phyloP scores from a whole-genome alignment of 2,113 vertebrate species.

The Halichoeres trimaculatus region DNA sequence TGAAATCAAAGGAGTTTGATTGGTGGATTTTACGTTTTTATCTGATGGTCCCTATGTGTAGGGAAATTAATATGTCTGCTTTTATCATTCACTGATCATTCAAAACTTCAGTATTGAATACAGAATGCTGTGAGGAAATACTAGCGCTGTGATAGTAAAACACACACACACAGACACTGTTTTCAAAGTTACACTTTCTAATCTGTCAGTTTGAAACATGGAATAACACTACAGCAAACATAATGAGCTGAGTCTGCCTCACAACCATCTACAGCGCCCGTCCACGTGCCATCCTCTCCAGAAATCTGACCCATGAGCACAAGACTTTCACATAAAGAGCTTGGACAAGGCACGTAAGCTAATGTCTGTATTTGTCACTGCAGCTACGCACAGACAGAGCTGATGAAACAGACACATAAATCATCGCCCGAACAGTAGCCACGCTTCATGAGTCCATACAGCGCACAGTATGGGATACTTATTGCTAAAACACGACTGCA shows the following conservation, averaged over 20 bases:
- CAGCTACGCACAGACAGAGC: slow-evolving; percentile 65
- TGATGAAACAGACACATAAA: slow-evolving; percentile 48
- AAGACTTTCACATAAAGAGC: slow-evolving; percentile 60
- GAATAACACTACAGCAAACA: slow-evolving; percentile 39
- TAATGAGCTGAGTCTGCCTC: slow-evolving; percentile 25
- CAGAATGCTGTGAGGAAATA: slow-evolving; percentile 49
- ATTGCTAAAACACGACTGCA: slow-evolving; percentile 79
- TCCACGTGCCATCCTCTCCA: slow-evolving; percentile 34
- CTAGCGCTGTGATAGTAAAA: slow-evolving; percentile 43
- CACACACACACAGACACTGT: slow-evolving; percentile 28
- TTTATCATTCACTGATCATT: slow-evolving; percentile 45
- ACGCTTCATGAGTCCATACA: slow-evolving; percentile 51
- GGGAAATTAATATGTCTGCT: not conserved
- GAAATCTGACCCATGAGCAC: slow-evolving; percentile 44
- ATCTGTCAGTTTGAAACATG: slow-evolving; percentile 6
- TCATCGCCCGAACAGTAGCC: slow-evolving; percentile 44
- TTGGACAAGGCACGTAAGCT: slow-evolving; percentile 79
- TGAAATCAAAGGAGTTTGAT: slow-evolving; percentile 2
- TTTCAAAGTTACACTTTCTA: slow-evolving; percentile 40
- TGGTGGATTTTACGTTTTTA: not conserved
- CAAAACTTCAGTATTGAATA: slow-evolving; percentile 41
- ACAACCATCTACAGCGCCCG: too few species aligned
- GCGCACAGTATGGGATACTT: slow-evolving; percentile 65
- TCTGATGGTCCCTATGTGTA: slow-evolving; percentile 4
- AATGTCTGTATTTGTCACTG: slow-evolving; percentile 53